phyloP scores from a whole-genome alignment of 1,140 invertebrate genomes.

The Arctopsyche grandis region DNA sequence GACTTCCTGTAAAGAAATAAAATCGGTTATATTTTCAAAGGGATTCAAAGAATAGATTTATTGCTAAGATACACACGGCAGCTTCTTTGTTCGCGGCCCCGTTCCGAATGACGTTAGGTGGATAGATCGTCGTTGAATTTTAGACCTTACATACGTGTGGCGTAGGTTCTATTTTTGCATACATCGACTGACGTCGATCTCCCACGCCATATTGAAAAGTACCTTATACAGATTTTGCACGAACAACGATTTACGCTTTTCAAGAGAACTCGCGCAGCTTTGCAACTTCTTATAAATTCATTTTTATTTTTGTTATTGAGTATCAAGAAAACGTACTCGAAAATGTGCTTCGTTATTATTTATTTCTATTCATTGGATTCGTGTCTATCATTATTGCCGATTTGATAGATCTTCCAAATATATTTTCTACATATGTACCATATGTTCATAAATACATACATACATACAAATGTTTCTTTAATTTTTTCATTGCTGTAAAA shows the following conservation, averaged over 20 bases:
- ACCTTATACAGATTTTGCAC: constrained; percentile 5
- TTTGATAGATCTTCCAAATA: too few species aligned
- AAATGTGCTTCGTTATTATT: too few species aligned
- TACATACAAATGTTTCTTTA: too few species aligned
- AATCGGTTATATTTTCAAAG: neutral
- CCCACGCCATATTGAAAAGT: neutral
- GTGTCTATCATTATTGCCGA: too few species aligned
- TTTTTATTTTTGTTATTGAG: too few species aligned
- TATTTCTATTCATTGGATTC: too few species aligned
- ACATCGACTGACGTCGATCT: neutral
- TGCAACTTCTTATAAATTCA: neutral
- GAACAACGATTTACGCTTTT: constrained; percentile 4
- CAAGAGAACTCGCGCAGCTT: neutral
- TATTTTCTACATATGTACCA: too few species aligned
- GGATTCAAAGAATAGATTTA: constrained; percentile 21
- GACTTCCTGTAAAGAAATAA: neutral
- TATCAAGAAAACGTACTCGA: too few species aligned
- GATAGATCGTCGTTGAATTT: neutral
- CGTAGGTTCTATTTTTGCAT: neutral
- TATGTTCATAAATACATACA: too few species aligned
- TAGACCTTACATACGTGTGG: neutral
- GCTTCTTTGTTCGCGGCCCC: neutral
- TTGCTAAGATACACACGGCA: constrained; percentile 22
- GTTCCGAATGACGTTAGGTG: neutral
- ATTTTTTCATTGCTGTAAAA: too few species aligned